Conservation (phyloP, 2,113 vertebrate genomes). For the Oryzias celebensis region DNA sequence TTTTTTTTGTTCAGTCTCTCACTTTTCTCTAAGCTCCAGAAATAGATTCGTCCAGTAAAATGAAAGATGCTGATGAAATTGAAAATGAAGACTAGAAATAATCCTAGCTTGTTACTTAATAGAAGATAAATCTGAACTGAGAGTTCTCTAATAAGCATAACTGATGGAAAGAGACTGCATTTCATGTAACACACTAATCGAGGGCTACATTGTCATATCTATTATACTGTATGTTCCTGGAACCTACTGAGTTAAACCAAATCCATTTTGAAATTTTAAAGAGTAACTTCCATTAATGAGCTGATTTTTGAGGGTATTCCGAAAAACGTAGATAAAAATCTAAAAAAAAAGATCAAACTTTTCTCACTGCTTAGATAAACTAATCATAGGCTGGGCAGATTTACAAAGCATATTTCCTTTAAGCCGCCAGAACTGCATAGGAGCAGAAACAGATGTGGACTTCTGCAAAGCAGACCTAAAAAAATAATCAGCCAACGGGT, state of each 20-base stretch:
- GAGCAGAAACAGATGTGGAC: not conserved
- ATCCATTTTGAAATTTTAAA: constrained; percentile 5
- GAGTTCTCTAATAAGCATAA: constrained; percentile 3
- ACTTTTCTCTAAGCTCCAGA: constrained; percentile 20
- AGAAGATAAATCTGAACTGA: not conserved
- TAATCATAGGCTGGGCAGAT: too few relatives aligned
- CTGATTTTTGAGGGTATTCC: too few relatives aligned
- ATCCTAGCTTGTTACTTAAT: constrained; percentile 15
- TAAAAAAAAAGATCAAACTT: too few relatives aligned
- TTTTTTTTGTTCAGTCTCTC: not conserved
- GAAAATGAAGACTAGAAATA: constrained; percentile 12
- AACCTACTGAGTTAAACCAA: not conserved
- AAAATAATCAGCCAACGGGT: not conserved
- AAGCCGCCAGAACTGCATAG: not conserved
- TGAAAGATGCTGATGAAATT: constrained; percentile 19
- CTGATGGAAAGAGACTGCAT: not conserved
- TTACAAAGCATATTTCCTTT: too few relatives aligned
- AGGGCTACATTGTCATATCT: not conserved
- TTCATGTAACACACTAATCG: not conserved
- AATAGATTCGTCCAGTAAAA: constrained; percentile 26
- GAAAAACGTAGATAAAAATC: too few relatives aligned
- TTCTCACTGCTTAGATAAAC: too few relatives aligned
- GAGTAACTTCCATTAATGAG: not conserved
- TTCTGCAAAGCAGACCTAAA: not conserved
- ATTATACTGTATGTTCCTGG: not conserved